phyloP scores from a whole-genome alignment of 2,797 vertebrate genomes.

The Xenops minutus region DNA sequence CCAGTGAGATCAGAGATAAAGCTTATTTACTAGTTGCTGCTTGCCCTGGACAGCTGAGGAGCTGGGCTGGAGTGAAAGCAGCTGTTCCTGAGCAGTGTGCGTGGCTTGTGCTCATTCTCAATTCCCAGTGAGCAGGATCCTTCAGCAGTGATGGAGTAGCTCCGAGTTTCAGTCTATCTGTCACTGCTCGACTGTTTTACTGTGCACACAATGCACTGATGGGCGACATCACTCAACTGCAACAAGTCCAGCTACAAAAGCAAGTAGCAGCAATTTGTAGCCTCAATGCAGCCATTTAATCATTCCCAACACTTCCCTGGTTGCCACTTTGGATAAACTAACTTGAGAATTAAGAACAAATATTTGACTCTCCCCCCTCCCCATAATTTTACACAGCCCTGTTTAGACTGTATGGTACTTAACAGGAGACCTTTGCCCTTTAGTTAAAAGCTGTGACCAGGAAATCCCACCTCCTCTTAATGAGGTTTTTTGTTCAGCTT shows the following conservation, averaged over 20 bases:
- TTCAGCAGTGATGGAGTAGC: conserved; percentile 76
- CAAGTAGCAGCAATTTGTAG: conserved; percentile 75
- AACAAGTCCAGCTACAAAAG: conserved; percentile 68
- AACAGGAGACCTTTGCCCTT: conserved; percentile 79
- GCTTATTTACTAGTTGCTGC: conserved; percentile 43
- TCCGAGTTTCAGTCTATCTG: conserved; percentile 80
- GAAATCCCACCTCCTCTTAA: conserved; percentile 76
- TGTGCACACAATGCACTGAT: conserved; percentile 83
- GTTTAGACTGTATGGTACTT: conserved; percentile 75
- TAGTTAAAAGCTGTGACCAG: conserved; percentile 77
- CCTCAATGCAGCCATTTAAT: conserved; percentile 68
- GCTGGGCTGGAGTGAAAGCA: conserved; percentile 45
- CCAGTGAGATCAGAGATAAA: not conserved
- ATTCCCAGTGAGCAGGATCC: conserved; percentile 62
- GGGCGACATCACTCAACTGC: conserved; percentile 79
- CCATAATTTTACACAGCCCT: conserved; percentile 68
- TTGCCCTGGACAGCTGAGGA: conserved; percentile 24
- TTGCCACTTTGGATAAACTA: conserved; percentile 62
- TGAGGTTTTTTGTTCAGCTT: conserved; percentile 76
- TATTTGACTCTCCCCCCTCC: conserved; percentile 67
- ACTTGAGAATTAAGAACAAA: conserved; percentile 73
- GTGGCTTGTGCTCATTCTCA: conserved; percentile 28
- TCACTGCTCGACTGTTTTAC: conserved; percentile 83
- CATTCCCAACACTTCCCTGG: conserved; percentile 65
- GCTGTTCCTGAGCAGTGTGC: conserved; percentile 46